Evolutionary conservation across 2,797 vertebrate species (phyloP).

Genomic region (Takifugu rubripes): DNA sequence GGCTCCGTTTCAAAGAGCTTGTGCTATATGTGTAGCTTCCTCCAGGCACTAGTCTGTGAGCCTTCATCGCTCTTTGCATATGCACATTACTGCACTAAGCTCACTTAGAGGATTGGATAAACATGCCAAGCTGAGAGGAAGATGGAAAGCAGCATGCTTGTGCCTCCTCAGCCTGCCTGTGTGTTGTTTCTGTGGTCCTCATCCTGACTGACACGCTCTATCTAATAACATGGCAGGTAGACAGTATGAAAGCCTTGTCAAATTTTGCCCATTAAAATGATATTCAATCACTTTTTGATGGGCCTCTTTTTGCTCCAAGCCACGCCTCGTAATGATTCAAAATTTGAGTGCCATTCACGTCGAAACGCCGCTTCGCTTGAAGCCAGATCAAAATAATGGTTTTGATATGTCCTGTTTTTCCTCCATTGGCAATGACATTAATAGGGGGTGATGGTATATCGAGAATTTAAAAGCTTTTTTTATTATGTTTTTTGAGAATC

Average conservation of each 20-base stretch:
- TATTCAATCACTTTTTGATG: conserved; percentile 76
- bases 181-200: conserved; percentile 57
- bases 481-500: conserved; percentile 38
- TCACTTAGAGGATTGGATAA: conserved; percentile 70
- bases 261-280: conserved; percentile 76
- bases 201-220: conserved; percentile 71
- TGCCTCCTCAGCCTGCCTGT: conserved; percentile 66
- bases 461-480: conserved; percentile 43
- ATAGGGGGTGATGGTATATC: conserved; percentile 62
- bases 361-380: conserved; percentile 66
- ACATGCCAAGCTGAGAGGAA: conserved; percentile 63
- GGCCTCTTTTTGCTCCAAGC: conserved; percentile 66
- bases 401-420: conserved; percentile 68
- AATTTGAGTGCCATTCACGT: conserved; percentile 60
- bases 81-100: conserved; percentile 57
- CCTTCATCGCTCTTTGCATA: conserved; percentile 68
- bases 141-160: conserved; percentile 64
- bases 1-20: conserved; percentile 66
- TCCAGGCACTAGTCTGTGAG: conserved; percentile 65
- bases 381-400: conserved; percentile 75
- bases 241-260: conserved; percentile 63
- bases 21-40: conserved; percentile 64
- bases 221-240: conserved; percentile 75
- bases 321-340: conserved; percentile 65
- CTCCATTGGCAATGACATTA: conserved; percentile 64